Evolutionary conservation across 30 jellyfish, hydroid and myxozoan genomes (phyloP).

Genomic region (Aurelia coerulea): DNA sequence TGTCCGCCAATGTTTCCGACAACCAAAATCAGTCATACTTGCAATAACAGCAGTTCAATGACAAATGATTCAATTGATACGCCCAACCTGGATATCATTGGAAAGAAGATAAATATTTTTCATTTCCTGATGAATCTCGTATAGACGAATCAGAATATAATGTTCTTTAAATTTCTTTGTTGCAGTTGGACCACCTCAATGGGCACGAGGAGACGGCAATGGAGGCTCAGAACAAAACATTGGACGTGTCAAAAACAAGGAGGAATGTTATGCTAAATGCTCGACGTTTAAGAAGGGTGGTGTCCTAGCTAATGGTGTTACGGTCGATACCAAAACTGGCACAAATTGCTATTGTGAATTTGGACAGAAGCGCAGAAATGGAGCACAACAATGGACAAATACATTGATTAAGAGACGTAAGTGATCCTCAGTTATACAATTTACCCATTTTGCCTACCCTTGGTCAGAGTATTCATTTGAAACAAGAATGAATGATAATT

Average conservation of each 20-base stretch:
- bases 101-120: too few relatives aligned
- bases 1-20: too few relatives aligned
- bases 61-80: too few relatives aligned
- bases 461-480: too few relatives aligned
- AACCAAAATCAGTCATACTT: too few relatives aligned
- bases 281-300: not conserved
- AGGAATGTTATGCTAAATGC: slow-evolving; percentile 3
- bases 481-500: too few relatives aligned
- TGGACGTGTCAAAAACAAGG: slow-evolving; percentile 4
- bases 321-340: slow-evolving; percentile 22
- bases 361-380: slow-evolving; percentile 4
- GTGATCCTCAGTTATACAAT: not conserved
- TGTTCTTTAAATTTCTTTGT: not conserved
- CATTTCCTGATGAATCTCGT: too few relatives aligned
- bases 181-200: not conserved
- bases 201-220: slow-evolving; percentile 12
- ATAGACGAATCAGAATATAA: too few relatives aligned
- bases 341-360: slow-evolving; percentile 26
- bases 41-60: too few relatives aligned
- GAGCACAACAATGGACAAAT: slow-evolving; percentile 3
- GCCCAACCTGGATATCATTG: too few relatives aligned
- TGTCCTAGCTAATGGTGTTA: slow-evolving; percentile 15
- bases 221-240: slow-evolving; percentile 23
- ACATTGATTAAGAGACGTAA: slow-evolving; percentile 11
- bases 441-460: too few relatives aligned